phyloP scores from a whole-genome alignment of 2,888 invertebrate genomes.

The Agrotis clavis region DNA sequence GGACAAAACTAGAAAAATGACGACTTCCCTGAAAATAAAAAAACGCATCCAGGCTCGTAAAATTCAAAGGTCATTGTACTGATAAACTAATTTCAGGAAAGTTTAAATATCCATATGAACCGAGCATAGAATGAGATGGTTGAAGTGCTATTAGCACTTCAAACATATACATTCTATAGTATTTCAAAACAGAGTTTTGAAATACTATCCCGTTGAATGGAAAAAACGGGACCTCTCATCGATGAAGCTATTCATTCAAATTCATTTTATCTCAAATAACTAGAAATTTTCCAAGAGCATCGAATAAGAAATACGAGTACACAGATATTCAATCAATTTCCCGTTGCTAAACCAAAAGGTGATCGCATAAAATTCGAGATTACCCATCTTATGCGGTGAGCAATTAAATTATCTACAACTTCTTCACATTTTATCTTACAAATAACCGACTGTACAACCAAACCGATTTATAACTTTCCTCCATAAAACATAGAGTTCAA shows the following conservation, averaged over 20 bases:
- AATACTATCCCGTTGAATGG: neutral
- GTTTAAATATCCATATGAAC: neutral
- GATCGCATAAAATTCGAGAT: constrained; percentile 50
- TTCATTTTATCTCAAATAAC: neutral
- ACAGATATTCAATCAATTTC: constrained; percentile 21
- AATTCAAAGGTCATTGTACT: neutral
- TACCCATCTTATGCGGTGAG: constrained; percentile 50
- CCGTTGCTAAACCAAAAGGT: constrained; percentile 52
- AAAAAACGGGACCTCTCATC: neutral
- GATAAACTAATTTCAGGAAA: neutral
- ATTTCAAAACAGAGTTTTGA: constrained; percentile 8
- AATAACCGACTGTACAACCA: neutral
- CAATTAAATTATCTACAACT: constrained; percentile 59
- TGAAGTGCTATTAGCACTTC: too few species aligned
- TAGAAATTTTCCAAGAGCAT: neutral
- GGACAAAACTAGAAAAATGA: too few species aligned
- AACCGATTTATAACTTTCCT: constrained; percentile 29
- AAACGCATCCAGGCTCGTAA: too few species aligned
- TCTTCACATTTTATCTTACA: constrained; percentile 43
- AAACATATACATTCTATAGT: too few species aligned
- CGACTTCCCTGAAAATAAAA: too few species aligned
- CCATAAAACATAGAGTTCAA: constrained; percentile 11
- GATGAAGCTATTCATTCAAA: neutral
- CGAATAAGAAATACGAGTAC: constrained; percentile 8
- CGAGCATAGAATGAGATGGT: neutral